Base-by-base conservation (phyloP, 2,113 vertebrate species). In the Oceanites oceanicus region DNA sequence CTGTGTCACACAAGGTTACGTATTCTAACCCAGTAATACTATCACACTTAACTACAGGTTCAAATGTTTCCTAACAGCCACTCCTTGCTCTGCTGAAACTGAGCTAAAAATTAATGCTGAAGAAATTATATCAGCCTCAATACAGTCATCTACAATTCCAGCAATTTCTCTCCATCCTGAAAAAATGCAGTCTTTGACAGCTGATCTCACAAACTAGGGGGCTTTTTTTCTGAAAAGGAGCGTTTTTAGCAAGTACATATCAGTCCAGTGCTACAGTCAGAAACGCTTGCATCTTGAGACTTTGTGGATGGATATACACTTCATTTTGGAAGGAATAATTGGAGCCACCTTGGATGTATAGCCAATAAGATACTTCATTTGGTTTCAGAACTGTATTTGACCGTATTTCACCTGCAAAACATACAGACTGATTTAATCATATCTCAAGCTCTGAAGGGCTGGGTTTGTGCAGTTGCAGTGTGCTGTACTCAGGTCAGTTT, bases 291-390 rank as follows among this genome's bases (percentile, higher is more conserved):
- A 53, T 32, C 52, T 32, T 44, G 32, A 62, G 49, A 23, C 18
- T 61, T 34, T 22, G 20, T 29, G 34, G 30, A 34, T 29, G 34
- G 30, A 34, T 15, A 25, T 1, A 52, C 10, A 13, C 11, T 47
- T 74, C 20, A 18, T 23, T 88, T 67, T 20, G 32, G 40, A 86
- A 83, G 53, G 42, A 66, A 40, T 36, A 72, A 56, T 2, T 2
- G 1, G 44, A 87, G 13, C 34, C 18, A 10, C 15, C 4, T 0
- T 65, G 6, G 11, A 38, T 40, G 13, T 19, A 45, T 0, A 66
- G 25, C 18, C 27, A 34, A 36, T 0, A 74, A n/a, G 25, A 44
- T 58, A 36, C 25, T n/a, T n/a, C n/a, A n/a, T n/a, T n/a, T n/a
- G n/a, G n/a, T n/a, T n/a, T n/a, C n/a, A n/a, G n/a, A n/a, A n/a